Percentiles rank a stretch among this genome's conserved stretches.
Conservation (phyloP, 2,113 vertebrate species). For the Silurus glanis region DNA sequence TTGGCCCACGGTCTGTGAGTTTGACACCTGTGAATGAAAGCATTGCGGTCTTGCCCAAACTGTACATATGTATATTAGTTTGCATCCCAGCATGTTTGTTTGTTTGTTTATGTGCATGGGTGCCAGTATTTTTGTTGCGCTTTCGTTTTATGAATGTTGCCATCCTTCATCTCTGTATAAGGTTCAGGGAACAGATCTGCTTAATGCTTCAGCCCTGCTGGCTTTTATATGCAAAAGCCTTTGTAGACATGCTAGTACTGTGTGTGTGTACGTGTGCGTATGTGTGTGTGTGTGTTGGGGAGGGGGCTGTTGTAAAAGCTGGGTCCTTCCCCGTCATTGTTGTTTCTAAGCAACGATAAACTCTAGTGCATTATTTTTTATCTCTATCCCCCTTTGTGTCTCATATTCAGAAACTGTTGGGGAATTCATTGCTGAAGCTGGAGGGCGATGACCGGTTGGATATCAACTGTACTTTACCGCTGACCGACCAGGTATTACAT, state of each 20-base stretch:
- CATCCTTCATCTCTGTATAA: not conserved
- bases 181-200: not conserved
- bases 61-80: not conserved
- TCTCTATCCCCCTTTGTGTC: slow-evolving; percentile 10
- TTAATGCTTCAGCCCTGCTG: not conserved
- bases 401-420: slow-evolving; percentile 85
- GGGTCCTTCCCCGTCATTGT: not conserved
- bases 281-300: not conserved
- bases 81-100: slow-evolving; percentile 4
- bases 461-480: slow-evolving; percentile 96
- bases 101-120: not conserved
- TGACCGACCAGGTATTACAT: slow-evolving; percentile 90
- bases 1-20: not conserved
- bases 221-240: not conserved
- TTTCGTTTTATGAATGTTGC: not conserved
- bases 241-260: not conserved
- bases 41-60: not conserved
- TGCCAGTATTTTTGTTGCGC: slow-evolving; percentile 10
- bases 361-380: not conserved
- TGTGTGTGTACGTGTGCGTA: not conserved
- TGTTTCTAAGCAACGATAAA: not conserved
- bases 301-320: not conserved
- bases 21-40: not conserved
- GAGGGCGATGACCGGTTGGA: slow-evolving; percentile 97
- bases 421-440: slow-evolving; percentile 94